A percentile compares a stretch with the other conserved stretches of the same genome.
These are phyloP conservation scores for Poecile montanus DNA, from an alignment of 2,797 vertebrate genomes.

Conservation along the genomic window DNA sequence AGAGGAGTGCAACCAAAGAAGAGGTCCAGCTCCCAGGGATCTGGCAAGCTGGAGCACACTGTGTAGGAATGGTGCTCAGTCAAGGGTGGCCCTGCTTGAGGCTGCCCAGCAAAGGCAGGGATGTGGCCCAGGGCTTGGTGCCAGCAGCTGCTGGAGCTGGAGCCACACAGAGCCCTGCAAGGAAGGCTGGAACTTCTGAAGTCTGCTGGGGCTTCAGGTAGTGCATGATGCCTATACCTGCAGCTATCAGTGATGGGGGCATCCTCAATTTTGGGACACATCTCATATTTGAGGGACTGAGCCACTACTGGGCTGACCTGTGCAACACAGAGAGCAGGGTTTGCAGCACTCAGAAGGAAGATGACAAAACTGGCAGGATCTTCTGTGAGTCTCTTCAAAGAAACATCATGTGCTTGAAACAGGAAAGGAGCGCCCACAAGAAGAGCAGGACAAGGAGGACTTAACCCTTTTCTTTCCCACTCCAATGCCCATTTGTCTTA, in stretches of 20 bases:
- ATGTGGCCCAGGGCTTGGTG: accelerated
- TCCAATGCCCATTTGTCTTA: neutral
- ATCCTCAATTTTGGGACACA: neutral
- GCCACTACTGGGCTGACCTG: accelerated
- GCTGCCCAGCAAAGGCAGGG: neutral
- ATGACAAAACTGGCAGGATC: neutral
- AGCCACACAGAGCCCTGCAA: neutral
- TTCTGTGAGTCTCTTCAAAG: neutral
- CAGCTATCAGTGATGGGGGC: accelerated
- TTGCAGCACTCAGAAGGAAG: too few species aligned
- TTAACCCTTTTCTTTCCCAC: neutral
- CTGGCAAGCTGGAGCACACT: accelerated
- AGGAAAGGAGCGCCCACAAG: neutral
- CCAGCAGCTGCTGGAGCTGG: neutral
- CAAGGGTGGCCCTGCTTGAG: neutral
- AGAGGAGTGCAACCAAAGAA: neutral
- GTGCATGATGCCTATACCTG: accelerated
- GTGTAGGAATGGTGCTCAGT: accelerated
- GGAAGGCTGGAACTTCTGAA: neutral
- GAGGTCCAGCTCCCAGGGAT: accelerated
- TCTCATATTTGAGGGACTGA: neutral
- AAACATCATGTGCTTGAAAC: neutral
- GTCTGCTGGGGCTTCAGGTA: accelerated
- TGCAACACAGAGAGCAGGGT: accelerated
- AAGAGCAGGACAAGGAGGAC: neutral